phyloP scores from a whole-genome alignment of 2,113 vertebrate species.

The human region DNA sequence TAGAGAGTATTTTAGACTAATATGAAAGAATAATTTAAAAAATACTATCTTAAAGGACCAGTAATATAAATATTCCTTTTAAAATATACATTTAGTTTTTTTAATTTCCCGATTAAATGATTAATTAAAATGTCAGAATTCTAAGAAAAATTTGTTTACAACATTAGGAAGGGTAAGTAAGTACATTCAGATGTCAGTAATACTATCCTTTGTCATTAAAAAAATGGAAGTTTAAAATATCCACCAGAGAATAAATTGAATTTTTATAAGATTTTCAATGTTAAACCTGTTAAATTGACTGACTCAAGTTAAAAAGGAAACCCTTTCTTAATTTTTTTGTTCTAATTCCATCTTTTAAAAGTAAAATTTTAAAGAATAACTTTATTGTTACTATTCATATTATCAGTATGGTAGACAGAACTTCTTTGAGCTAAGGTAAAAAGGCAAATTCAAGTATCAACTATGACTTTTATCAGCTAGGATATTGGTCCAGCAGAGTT shows the following conservation, averaged over 20 bases:
- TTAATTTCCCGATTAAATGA: not conserved
- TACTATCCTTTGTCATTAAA: not conserved
- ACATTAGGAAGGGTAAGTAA: not conserved
- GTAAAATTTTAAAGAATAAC: not conserved
- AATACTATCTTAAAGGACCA: not conserved
- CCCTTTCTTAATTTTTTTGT: not conserved
- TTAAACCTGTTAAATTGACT: not conserved
- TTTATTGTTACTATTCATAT: not conserved
- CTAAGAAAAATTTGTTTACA: constrained; percentile 2
- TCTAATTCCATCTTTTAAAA: not conserved
- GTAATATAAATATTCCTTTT: not conserved
- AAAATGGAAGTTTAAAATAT: not conserved
- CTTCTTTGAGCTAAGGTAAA: not conserved
- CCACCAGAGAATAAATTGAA: not conserved
- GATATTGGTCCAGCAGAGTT: not conserved
- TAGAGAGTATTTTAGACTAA: not conserved
- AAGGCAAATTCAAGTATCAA: not conserved
- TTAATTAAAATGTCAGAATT: not conserved
- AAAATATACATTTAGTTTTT: not conserved
- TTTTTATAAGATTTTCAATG: not conserved
- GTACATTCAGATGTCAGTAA: not conserved
- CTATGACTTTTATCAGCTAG: not conserved
- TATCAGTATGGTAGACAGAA: not conserved
- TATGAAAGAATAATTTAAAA: constrained; percentile 4
- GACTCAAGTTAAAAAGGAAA: not conserved